These are phyloP conservation scores for Paramormyrops kingsleyae DNA, from an alignment of 2,113 vertebrate species.

Conservation along the genomic window DNA sequence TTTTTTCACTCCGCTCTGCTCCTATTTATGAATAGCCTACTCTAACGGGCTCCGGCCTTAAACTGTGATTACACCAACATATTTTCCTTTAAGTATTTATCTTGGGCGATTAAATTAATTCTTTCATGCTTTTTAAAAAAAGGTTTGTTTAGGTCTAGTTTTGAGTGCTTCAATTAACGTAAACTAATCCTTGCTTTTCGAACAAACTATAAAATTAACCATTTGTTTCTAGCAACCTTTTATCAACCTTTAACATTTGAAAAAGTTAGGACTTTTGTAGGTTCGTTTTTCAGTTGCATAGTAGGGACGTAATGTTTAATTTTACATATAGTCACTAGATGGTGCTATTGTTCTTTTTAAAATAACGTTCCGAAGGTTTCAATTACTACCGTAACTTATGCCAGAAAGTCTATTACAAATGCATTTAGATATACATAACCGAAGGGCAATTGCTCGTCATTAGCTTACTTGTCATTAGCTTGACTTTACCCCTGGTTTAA, in stretches of 20 bases:
- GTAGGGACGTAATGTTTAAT: background rate
- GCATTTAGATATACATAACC: background rate
- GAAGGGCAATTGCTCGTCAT: background rate
- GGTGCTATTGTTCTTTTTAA: background rate
- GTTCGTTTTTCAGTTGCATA: background rate
- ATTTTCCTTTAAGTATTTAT: background rate
- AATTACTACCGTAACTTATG: background rate
- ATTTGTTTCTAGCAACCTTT: background rate
- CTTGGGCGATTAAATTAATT: background rate
- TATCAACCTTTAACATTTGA: background rate
- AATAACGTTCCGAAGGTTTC: background rate
- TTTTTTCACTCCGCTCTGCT: background rate
- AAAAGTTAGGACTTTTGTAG: background rate
- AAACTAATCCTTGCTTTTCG: background rate
- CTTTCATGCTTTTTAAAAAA: background rate
- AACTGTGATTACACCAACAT: background rate
- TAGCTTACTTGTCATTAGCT: background rate
- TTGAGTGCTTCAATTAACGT: background rate
- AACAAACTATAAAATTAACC: background rate
- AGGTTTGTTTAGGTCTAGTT: background rate
- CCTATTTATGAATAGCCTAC: background rate
- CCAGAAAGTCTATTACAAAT: background rate
- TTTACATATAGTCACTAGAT: background rate
- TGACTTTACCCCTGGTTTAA: background rate
- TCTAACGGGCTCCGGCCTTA: background rate